These are phyloP conservation scores for Enteromius trimaculatus DNA, from an alignment of 2,797 vertebrate species.

Conservation along the genomic window DNA sequence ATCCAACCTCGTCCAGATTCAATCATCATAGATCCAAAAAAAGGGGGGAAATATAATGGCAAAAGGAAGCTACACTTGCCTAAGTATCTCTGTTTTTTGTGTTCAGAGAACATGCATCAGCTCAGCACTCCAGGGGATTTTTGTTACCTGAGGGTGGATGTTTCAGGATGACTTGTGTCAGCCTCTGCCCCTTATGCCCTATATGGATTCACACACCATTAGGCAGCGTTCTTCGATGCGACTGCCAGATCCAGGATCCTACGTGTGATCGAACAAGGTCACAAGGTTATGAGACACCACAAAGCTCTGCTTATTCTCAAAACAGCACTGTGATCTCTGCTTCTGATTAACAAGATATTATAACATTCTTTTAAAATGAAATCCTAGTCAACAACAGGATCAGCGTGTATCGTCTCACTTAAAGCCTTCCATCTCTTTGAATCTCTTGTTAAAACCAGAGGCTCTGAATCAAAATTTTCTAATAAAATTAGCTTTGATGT, in stretches of 20 bases:
- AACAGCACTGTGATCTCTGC: conserved; percentile 13
- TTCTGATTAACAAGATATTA: background rate
- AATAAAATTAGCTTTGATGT: background rate
- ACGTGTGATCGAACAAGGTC: conserved; percentile 33
- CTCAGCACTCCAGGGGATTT: conserved; percentile 4
- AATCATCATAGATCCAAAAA: conserved; percentile 59
- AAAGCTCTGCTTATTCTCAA: background rate
- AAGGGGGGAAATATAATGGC: background rate
- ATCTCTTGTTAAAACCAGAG: background rate
- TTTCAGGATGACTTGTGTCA: conserved; percentile 31
- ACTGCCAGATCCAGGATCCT: conserved; percentile 22
- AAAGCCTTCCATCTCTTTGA: background rate
- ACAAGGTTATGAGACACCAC: conserved; percentile 32
- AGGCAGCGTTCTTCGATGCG: conserved; percentile 35
- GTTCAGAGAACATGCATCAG: background rate
- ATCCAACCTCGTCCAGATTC: conserved; percentile 65
- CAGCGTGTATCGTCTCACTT: background rate
- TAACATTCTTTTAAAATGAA: background rate
- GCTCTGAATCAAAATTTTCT: background rate
- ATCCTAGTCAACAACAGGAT: background rate
- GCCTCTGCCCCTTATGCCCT: conserved; percentile 28
- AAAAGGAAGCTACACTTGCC: background rate
- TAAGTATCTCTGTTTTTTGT: background rate
- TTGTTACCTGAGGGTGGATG: conserved; percentile 15
- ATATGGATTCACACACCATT: conserved; percentile 45